Evolutionary conservation across 2,113 vertebrate species (phyloP).

Genomic region (Drymodes brunneopygia): DNA sequence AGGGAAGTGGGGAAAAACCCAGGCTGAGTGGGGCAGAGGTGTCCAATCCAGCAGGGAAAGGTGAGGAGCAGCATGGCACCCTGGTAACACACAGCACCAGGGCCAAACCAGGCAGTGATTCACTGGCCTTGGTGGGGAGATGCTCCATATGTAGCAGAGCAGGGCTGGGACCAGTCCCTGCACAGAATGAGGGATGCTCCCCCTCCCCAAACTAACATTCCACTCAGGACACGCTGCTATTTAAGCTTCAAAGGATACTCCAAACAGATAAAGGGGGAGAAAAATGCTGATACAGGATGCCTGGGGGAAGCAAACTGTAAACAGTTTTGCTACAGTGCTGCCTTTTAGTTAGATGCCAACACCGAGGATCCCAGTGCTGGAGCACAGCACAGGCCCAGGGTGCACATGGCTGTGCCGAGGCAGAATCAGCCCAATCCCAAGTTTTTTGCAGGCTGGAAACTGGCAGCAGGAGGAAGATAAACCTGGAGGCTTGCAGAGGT

Average conservation of each 20-base stretch:
- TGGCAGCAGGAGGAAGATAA: neutral
- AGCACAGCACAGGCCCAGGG: neutral
- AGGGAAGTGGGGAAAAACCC: neutral
- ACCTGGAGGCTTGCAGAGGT: neutral
- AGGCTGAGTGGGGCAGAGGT: rapidly evolving
- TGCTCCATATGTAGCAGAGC: neutral
- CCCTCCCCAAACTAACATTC: neutral
- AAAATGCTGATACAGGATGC: constrained; percentile 8
- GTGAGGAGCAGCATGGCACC: neutral
- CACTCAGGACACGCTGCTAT: neutral
- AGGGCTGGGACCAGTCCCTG: neutral
- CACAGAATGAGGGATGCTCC: neutral
- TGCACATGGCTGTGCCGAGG: rapidly evolving
- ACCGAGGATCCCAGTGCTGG: neutral
- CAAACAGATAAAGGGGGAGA: neutral
- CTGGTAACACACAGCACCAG: neutral
- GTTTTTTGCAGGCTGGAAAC: neutral
- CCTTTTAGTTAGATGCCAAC: neutral
- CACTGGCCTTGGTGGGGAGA: neutral
- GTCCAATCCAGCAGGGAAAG: neutral
- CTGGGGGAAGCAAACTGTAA: constrained; percentile 9
- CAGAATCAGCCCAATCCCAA: neutral
- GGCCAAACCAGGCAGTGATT: neutral
- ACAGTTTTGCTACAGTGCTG: neutral
- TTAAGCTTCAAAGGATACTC: constrained; percentile 52